Base-by-base conservation (phyloP, 64 coral and sea anemone genomes). In the Exaiptasia diaphana region DNA sequence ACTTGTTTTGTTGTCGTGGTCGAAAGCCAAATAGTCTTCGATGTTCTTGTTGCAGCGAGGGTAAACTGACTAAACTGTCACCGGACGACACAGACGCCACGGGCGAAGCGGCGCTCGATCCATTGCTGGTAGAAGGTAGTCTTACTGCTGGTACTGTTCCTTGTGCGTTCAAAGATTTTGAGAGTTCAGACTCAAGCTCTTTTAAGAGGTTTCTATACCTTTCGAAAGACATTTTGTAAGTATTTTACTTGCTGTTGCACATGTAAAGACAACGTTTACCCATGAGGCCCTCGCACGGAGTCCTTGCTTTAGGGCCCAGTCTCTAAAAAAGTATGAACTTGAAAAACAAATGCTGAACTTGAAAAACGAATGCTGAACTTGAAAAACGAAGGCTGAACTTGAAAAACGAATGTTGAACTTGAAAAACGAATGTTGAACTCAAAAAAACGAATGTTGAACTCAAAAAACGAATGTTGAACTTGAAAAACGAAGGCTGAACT, bases 91-190 rank as follows among this genome's bases (percentile, higher is more conserved):
- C 43, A 15, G 43, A 46, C 43, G 43, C 6, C 43, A 64, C 59
- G 28, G 57, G 26, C 57, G 57, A 64, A 64, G 28, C 5, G 59
- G 29, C 28, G 59, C 27, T 64, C 59, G 28, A 64, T 64, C 59
- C 59, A 64, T 33, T 64, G 7, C 59, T 64, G 59, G 25, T 64
- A 64, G 28, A 64, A 64, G 59, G 59, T 64, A 35, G 59, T 29
- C 30, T 33, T 64, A 64, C 59, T 64, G 59, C 37, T 33, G 59
- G 59, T 64, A 33, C 28, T 64, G 59, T 64, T 33, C 59, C 59
- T 64, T 64, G 59, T 64, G 59, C 59, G 20, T 64, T 64, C 59
- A 64, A 64, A 64, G 59, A 64, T 33, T 64, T 64, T 64, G 27
- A 64, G 37, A 64, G 59, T 64, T 64, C 59, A 64, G 59, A 64